These are phyloP conservation scores for Tenualosa ilisha DNA, from an alignment of 2,797 vertebrate species.

Conservation along the genomic window DNA sequence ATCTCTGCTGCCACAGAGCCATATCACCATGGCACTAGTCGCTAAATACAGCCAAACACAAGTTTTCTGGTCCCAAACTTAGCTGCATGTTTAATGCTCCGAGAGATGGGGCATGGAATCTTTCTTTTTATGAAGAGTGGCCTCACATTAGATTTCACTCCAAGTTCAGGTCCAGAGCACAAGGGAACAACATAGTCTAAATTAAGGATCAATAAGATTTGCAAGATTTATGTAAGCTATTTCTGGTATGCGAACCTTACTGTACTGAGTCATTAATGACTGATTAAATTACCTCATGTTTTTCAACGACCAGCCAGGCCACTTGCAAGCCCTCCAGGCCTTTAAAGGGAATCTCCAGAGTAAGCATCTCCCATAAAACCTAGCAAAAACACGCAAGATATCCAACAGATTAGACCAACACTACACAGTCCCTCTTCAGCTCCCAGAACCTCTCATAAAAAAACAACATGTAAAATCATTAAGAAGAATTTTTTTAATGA, in stretches of 20 bases:
- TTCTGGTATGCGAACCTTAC: not conserved
- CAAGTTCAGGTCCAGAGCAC: not conserved
- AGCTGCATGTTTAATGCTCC: not conserved
- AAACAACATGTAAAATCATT: too few species aligned
- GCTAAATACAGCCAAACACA: conserved; percentile 8
- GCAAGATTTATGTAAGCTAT: not conserved
- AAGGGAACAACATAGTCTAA: not conserved
- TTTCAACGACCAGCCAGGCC: conserved; percentile 99
- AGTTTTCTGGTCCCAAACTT: conserved; percentile 2
- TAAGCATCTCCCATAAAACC: conserved; percentile 99
- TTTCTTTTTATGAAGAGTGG: not conserved
- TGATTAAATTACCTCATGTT: conserved; percentile 86
- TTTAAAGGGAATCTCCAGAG: conserved; percentile 97
- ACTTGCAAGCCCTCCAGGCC: conserved; percentile 98
- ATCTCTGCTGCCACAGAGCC: not conserved
- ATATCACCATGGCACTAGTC: not conserved
- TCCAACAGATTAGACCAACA: not conserved
- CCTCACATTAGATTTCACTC: not conserved
- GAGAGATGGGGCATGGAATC: not conserved
- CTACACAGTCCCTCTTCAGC: not conserved
- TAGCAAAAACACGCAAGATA: conserved; percentile 53
- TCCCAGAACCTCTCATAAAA: not conserved
- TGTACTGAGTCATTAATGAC: not conserved
- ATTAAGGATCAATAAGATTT: not conserved
- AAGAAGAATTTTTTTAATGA: too few species aligned